Evolutionary conservation across 2,113 vertebrate species (phyloP).

Genomic region (Aegypius monachus): DNA sequence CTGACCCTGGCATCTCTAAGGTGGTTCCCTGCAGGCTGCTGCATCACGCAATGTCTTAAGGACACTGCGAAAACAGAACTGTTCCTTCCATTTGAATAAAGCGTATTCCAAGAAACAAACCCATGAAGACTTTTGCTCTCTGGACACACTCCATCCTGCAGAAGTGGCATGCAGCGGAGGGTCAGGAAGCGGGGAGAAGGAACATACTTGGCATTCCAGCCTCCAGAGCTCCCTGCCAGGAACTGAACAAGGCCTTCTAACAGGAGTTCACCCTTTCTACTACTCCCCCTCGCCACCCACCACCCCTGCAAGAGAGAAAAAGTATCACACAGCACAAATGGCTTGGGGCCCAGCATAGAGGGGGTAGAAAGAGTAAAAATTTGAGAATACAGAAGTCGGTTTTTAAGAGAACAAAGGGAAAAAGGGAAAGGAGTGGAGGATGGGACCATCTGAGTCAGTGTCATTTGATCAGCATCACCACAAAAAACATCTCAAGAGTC

Average conservation of each 20-base stretch:
- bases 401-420: background rate
- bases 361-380: background rate
- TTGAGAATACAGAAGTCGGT: background rate
- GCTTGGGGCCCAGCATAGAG: background rate
- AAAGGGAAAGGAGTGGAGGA: background rate
- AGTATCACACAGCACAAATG: background rate
- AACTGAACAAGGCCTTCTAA: background rate
- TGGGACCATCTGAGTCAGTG: background rate
- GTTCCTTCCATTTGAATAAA: background rate
- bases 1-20: background rate
- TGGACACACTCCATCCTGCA: background rate
- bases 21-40: background rate
- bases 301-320: background rate
- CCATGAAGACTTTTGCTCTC: background rate
- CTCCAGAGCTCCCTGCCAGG: background rate
- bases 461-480: background rate
- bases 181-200: background rate
- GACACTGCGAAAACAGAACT: background rate
- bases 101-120: background rate
- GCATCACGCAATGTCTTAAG: background rate
- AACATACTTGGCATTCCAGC: slow-evolving; percentile 55
- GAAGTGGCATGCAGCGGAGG: background rate
- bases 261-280: background rate
- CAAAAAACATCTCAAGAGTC: background rate
- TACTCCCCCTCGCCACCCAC: background rate